Evolutionary conservation across 1,140 invertebrate genomes (phyloP).

Genomic region (Battus philenor): DNA sequence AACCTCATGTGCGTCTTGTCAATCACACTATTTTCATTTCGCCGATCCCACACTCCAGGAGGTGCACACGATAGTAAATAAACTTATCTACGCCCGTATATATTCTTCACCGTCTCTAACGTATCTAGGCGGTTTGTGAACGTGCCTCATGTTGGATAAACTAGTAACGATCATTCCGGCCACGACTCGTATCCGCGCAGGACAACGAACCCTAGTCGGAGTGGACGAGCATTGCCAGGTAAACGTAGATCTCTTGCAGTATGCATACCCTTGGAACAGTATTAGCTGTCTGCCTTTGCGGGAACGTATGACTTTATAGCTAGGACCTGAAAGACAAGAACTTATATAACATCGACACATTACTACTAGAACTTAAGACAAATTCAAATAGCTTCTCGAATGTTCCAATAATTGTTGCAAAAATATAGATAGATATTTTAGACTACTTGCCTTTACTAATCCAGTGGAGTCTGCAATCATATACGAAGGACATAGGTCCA

Average conservation of each 20-base stretch:
- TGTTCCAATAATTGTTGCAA: no score
- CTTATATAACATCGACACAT: no score
- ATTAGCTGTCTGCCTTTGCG: conserved; percentile 13
- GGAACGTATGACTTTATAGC: conserved; percentile 20
- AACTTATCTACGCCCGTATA: conserved; percentile 6
- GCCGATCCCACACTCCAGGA: no score
- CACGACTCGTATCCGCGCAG: conserved; percentile 2
- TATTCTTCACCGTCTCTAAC: conserved; percentile 4
- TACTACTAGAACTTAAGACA: no score
- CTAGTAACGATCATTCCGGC: conserved; percentile 1
- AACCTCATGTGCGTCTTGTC: no score
- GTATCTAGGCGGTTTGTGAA: conserved; percentile 12
- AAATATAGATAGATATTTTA: no score
- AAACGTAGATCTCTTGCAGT: conserved; percentile 3
- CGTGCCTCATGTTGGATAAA: conserved; percentile 2
- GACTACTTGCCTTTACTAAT: no score
- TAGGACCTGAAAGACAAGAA: conserved; percentile 19
- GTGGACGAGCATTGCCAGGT: conserved; percentile 12
- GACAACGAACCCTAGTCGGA: neutral
- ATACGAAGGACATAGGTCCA: no score
- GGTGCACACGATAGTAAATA: no score
- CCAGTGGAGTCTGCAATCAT: no score
- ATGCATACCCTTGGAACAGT: conserved; percentile 20
- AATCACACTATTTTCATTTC: no score
- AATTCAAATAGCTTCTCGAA: no score